phyloP scores from a whole-genome alignment of 2,113 vertebrate genomes.

The Setophaga petechia region DNA sequence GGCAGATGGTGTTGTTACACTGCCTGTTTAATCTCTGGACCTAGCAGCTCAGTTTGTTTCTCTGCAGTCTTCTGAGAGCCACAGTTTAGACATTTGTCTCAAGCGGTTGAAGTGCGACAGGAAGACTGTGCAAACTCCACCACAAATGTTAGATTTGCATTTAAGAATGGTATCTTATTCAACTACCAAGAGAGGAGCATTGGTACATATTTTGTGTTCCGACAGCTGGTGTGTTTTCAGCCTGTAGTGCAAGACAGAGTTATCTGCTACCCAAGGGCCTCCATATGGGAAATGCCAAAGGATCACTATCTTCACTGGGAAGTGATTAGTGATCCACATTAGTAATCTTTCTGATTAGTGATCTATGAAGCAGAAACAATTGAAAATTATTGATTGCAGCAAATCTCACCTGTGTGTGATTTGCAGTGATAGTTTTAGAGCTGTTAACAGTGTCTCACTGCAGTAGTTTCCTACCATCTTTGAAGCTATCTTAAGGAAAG shows the following conservation, averaged over 20 bases:
- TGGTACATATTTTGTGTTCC: not conserved
- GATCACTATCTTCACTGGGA: not conserved
- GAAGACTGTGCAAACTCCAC: not conserved
- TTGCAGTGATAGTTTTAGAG: not conserved
- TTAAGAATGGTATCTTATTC: not conserved
- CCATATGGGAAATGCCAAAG: not conserved
- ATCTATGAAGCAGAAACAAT: not conserved
- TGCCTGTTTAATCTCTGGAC: not conserved
- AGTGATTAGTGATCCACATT: not conserved
- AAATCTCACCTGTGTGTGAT: not conserved
- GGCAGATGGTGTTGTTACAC: not conserved
- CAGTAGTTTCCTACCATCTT: not conserved
- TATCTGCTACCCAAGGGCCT: not conserved
- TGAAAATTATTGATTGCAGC: not conserved
- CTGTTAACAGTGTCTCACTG: not conserved
- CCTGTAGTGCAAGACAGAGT: not conserved
- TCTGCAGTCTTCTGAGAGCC: not conserved
- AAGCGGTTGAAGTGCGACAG: not conserved
- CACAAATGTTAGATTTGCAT: not conserved
- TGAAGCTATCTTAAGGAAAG: not conserved
- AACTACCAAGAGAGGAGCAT: not conserved
- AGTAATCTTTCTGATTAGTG: not conserved
- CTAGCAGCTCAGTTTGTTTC: not conserved
- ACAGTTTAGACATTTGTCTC: not conserved
- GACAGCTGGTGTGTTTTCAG: not conserved